Evolutionary conservation across 2,113 vertebrate species (phyloP).

Genomic region (Sarotherodon lohbergeri): DNA sequence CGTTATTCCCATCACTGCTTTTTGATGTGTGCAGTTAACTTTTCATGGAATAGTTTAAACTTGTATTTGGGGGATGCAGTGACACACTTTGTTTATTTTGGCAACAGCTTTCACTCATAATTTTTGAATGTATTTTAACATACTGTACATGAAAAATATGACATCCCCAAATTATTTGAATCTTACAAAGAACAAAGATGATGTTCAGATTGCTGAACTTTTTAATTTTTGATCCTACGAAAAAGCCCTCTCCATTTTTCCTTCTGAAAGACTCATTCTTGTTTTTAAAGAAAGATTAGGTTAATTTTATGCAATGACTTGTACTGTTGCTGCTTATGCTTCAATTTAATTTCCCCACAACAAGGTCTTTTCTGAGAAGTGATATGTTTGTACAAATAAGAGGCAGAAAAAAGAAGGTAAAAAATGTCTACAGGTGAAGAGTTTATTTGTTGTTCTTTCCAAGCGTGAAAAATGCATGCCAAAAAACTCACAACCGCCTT

Average conservation of each 20-base stretch:
- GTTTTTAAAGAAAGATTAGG: background rate
- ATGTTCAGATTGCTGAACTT: background rate
- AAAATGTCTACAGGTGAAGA: background rate
- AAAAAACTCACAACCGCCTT: background rate
- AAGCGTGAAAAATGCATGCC: background rate
- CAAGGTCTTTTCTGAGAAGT: background rate
- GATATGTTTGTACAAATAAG: background rate
- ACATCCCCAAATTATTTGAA: background rate
- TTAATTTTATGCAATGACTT: background rate
- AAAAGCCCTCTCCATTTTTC: background rate
- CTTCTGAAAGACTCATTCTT: background rate
- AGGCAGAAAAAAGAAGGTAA: background rate
- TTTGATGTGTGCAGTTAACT: rapidly evolving
- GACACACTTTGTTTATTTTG: background rate
- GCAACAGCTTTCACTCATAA: background rate
- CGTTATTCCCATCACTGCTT: no score
- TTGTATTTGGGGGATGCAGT: background rate
- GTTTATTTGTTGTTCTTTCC: background rate
- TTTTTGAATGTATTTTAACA: background rate
- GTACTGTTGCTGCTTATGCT: background rate
- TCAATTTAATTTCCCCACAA: background rate
- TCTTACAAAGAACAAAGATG: background rate
- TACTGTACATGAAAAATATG: background rate
- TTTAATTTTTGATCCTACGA: background rate
- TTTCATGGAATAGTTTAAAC: background rate